A percentile compares a stretch with the other conserved stretches of the same genome.
phyloP scores from a whole-genome alignment of 2,888 invertebrate genomes.

The Carpatolechia fugitivella region DNA sequence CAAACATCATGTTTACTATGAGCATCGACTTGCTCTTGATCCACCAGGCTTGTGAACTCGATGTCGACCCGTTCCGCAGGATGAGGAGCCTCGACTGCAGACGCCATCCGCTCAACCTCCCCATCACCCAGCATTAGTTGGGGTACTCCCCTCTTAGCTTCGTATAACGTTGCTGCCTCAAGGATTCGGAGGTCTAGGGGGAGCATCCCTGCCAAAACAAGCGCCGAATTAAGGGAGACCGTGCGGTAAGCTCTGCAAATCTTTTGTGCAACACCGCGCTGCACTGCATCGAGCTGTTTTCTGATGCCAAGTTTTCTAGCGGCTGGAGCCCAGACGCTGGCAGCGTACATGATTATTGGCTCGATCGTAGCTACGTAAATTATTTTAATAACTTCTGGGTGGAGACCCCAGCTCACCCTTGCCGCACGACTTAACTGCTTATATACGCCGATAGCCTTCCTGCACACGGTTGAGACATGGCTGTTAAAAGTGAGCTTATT shows the following conservation, averaged over 20 bases:
- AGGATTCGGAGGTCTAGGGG: background rate
- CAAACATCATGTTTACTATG: background rate
- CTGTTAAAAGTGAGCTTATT: slow-evolving; percentile 10
- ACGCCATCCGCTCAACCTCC: background rate
- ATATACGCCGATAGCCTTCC: background rate
- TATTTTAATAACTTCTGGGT: background rate
- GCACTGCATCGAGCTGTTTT: background rate
- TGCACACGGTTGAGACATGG: slow-evolving; percentile 5
- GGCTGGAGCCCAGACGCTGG: slow-evolving; percentile 18
- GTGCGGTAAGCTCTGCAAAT: background rate
- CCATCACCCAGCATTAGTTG: background rate
- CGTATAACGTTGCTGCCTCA: background rate
- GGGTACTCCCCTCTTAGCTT: background rate
- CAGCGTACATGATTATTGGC: slow-evolving; percentile 4
- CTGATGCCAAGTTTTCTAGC: background rate
- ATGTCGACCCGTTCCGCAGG: background rate
- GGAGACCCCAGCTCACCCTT: slow-evolving; percentile 2
- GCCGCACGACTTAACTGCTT: slow-evolving; percentile 10
- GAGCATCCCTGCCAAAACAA: background rate
- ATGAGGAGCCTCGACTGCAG: background rate
- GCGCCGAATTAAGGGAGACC: background rate
- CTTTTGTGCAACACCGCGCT: background rate
- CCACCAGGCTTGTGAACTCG: background rate
- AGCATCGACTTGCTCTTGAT: background rate
- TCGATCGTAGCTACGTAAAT: slow-evolving; percentile 12